Evolutionary conservation across 2,113 vertebrate species (phyloP).

Genomic region (Melanocharis versteri): DNA sequence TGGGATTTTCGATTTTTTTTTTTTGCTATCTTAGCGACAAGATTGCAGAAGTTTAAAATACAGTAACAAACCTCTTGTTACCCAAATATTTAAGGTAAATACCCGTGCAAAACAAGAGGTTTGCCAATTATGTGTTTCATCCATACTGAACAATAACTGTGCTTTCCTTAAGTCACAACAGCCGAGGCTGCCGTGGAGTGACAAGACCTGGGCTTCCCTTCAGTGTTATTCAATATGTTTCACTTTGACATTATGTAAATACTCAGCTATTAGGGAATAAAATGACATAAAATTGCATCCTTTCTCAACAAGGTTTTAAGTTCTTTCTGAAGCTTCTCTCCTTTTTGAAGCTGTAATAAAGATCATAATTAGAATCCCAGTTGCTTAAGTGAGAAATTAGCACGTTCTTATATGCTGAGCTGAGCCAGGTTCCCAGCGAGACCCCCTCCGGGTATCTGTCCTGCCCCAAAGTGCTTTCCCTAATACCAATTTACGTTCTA

Average conservation of each 20-base stretch:
- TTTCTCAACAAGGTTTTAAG: conserved; percentile 21
- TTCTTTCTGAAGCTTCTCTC: conserved; percentile 38
- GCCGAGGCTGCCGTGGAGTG: neutral
- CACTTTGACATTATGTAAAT: conserved; percentile 55
- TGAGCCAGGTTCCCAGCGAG: neutral
- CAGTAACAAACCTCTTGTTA: neutral
- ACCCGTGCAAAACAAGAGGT: neutral
- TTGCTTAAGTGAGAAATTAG: conserved; percentile 62
- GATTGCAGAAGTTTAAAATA: neutral
- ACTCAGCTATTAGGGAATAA: conserved; percentile 33
- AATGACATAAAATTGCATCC: conserved; percentile 53
- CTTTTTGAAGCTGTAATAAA: conserved; percentile 48
- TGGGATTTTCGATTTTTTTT: neutral
- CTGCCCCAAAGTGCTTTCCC: conserved; percentile 20
- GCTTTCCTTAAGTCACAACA: neutral
- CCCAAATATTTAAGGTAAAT: neutral
- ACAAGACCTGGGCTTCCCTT: conserved; percentile 3
- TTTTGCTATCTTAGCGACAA: neutral
- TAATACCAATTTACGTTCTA: conserved; percentile 9
- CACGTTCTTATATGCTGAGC: conserved; percentile 25
- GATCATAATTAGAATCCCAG: conserved; percentile 52
- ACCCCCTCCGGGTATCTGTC: neutral
- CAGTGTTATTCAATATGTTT: neutral
- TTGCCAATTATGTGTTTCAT: neutral
- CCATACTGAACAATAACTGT: neutral